These are phyloP conservation scores for Cotesia congregata DNA, from an alignment of 2,888 invertebrate species.

Conservation along the genomic window DNA sequence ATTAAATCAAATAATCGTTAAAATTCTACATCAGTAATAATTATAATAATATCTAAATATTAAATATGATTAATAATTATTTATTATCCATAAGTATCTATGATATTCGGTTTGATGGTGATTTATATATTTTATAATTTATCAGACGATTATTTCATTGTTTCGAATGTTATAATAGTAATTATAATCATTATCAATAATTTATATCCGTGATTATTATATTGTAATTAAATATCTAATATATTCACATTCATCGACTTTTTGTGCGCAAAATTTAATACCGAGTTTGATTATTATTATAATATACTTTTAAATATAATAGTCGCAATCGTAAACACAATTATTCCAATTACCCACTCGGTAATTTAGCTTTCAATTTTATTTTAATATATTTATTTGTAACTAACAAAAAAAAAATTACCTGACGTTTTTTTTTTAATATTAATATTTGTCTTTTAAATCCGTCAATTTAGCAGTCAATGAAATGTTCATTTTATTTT, in stretches of 20 bases:
- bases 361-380: not conserved
- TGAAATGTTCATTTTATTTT: not conserved
- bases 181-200: not conserved
- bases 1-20: not conserved
- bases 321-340: not conserved
- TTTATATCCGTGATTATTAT: not conserved
- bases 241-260: not conserved
- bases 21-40: not conserved
- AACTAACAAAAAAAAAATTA: not conserved
- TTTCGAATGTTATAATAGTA: not conserved
- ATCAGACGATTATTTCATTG: not conserved
- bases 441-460: not conserved
- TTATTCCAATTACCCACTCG: constrained; percentile 1
- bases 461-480: constrained; percentile 12
- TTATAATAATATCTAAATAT: not conserved
- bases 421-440: not conserved
- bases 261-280: constrained; percentile 25
- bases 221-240: not conserved
- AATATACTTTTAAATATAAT: not conserved
- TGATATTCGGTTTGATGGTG: not conserved
- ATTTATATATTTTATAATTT: not conserved
- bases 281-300: constrained; percentile 18
- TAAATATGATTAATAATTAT: not conserved
- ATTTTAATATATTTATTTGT: not conserved
- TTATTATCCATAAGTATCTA: not conserved